Evolutionary conservation across 2,888 invertebrate genomes (phyloP).

Genomic region (Pseudococcus longispinus): DNA sequence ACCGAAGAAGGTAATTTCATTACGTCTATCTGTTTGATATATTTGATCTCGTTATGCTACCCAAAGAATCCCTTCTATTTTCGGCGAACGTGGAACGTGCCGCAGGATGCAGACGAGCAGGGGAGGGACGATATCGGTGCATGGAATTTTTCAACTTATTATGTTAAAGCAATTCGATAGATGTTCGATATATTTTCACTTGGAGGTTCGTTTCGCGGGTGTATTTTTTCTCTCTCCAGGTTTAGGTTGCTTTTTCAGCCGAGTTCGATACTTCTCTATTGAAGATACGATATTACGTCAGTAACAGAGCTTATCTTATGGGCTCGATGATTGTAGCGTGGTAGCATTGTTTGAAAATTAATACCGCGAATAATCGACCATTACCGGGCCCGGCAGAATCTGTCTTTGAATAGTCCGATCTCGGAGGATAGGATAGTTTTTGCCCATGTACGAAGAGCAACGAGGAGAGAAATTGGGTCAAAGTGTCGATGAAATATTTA

Average conservation of each 20-base stretch:
- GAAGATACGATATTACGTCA: neutral
- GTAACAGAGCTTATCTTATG: neutral
- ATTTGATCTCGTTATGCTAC: slow-evolving; percentile 18
- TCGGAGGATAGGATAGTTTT: slow-evolving; percentile 4
- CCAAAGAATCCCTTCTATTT: neutral
- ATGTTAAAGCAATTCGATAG: neutral
- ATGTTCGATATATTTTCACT: neutral
- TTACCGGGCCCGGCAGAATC: neutral
- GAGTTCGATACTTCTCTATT: neutral
- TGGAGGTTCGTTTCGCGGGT: neutral
- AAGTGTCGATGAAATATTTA: slow-evolving; percentile 18
- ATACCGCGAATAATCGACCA: neutral
- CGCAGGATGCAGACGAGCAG: neutral
- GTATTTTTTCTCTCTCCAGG: neutral
- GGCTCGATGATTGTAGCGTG: neutral
- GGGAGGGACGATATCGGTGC: neutral
- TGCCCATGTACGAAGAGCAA: neutral
- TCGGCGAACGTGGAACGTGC: neutral
- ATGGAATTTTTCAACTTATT: neutral
- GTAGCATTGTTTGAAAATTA: slow-evolving; percentile 6
- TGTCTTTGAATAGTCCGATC: neutral
- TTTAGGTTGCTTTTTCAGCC: neutral
- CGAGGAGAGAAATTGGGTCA: neutral
- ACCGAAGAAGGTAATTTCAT: slow-evolving; percentile 20
- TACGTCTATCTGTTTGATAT: slow-evolving; percentile 31